Base-by-base conservation (phyloP, 35 echinoderm and acorn worm species). In the Holothuria glaberrima region DNA sequence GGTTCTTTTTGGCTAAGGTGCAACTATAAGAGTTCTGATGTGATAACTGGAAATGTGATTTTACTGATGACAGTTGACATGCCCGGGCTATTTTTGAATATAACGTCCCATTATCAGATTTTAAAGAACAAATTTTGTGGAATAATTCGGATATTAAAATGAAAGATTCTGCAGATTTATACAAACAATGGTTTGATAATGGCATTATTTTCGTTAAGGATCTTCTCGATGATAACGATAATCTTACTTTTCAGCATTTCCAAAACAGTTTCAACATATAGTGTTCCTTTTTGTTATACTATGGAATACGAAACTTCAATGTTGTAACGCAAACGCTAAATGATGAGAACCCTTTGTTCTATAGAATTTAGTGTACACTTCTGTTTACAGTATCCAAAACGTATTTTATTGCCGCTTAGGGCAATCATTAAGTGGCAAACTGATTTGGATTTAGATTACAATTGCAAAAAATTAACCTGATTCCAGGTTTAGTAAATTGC, bases 281-380 rank as follows among this genome's bases (percentile, higher is more conserved):
- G 58, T 61, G 58, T 61, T 61, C 58, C 58, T 61, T 61, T n/a
- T 61, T 61, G 58, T 61, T 61, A 61, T 61, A 61, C n/a, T 61
- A 61, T 61, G 58, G 58, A 18, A 61, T 61, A 61, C 58, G 58
- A 18, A n/a, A 61, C 58, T 61, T 61, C 58, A 61, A n/a, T 61
- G 58, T 18, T 61, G n/a, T 61, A 61, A 18, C 58, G 0, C 58
- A 61, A 61, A 61, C 58, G 58, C 58, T n/a, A 3, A 61, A 61
- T 61, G 58, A 2, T 61, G 2, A 61, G 58, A n/a, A 61, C 58
- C n/a, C 58, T 61, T 3, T 61, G 58, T 59, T n/a, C n/a, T n/a
- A n/a, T n/a, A n/a, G n/a, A n/a, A n/a, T n/a, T n/a, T n/a, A n/a
- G n/a, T n/a, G n/a, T n/a, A n/a, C n/a, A n/a, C n/a, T n/a, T n/a